Conservation (phyloP, 2,888 invertebrate species). For the Campoletis raptor region DNA sequence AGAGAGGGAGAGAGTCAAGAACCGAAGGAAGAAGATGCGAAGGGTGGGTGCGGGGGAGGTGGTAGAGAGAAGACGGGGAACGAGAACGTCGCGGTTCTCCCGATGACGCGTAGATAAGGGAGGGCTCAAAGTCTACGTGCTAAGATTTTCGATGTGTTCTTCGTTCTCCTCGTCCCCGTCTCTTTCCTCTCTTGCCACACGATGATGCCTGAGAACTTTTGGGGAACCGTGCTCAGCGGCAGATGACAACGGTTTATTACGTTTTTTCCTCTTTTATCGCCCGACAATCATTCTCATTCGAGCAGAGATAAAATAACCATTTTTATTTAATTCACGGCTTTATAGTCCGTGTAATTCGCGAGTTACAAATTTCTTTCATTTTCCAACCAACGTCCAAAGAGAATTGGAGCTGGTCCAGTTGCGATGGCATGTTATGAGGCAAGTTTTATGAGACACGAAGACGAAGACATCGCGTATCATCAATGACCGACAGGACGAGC, state of each 20-base stretch:
- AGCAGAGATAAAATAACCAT: constrained; percentile 9
- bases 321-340: constrained; percentile 42
- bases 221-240: constrained; percentile 72
- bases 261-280: constrained; percentile 55
- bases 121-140: constrained; percentile 84
- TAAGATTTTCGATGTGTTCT: constrained; percentile 82
- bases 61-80: constrained; percentile 48
- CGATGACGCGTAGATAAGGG: constrained; percentile 84
- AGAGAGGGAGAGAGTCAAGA: constrained; percentile 29
- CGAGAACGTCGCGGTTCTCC: constrained; percentile 73
- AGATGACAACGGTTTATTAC: constrained; percentile 66
- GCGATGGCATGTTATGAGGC: background rate
- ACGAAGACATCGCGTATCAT: constrained; percentile 10
- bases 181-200: constrained; percentile 7
- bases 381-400: background rate
- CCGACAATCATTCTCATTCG: constrained; percentile 22
- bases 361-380: constrained; percentile 11
- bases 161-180: constrained; percentile 28
- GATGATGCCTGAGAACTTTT: constrained; percentile 82
- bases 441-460: constrained; percentile 11
- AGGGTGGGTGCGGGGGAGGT: constrained; percentile 71
- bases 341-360: constrained; percentile 21
- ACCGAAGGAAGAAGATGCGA: constrained; percentile 64
- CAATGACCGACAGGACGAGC: constrained; percentile 42
- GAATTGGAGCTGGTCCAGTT: background rate